These are phyloP conservation scores for Spisula subtruncata DNA, from an alignment of 2,888 invertebrate genomes.

Conservation along the genomic window DNA sequence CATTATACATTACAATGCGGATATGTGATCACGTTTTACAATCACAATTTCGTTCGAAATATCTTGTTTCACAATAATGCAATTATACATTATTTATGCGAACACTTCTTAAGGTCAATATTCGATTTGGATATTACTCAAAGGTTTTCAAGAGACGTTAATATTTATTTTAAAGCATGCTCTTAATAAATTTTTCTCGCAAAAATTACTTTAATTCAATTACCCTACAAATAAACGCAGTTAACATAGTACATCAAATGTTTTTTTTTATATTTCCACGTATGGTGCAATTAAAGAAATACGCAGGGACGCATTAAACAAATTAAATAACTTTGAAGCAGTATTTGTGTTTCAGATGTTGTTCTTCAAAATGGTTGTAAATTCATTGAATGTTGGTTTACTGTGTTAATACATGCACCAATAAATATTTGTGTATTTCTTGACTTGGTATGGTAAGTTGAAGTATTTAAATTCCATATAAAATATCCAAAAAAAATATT, in stretches of 20 bases:
- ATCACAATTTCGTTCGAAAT: too few species aligned
- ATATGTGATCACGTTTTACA: too few species aligned
- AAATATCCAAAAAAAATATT: too few species aligned
- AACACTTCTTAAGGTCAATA: neutral
- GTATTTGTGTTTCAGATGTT: neutral
- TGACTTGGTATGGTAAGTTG: slow-evolving; percentile 88
- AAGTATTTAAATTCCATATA: neutral
- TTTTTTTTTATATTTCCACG: neutral
- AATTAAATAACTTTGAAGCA: neutral
- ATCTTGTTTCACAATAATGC: neutral
- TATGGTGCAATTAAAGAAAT: neutral
- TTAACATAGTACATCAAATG: neutral
- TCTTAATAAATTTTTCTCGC: neutral
- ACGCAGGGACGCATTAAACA: neutral
- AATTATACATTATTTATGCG: neutral
- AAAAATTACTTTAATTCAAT: neutral
- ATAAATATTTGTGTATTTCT: neutral
- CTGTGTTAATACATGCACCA: neutral
- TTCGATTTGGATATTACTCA: neutral
- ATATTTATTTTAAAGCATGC: neutral
- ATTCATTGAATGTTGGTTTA: neutral
- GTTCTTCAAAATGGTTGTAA: neutral
- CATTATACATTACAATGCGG: too few species aligned
- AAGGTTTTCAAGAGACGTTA: neutral
- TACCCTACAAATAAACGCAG: neutral